These are phyloP conservation scores for Netelia melanura DNA, from an alignment of 2,888 invertebrate species.

Conservation along the genomic window DNA sequence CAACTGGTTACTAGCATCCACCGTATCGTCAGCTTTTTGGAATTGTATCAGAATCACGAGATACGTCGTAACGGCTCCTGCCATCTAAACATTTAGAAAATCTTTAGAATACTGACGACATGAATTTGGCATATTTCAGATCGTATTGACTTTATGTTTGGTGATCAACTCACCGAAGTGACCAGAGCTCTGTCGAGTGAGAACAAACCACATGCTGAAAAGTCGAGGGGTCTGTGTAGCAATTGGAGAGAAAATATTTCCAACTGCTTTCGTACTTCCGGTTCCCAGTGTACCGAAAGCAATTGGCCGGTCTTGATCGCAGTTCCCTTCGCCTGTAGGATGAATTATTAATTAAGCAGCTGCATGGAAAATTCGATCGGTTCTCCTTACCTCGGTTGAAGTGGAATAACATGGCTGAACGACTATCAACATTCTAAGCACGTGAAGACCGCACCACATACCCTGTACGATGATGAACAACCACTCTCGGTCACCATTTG, in stretches of 20 bases:
- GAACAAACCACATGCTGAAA: slow-evolving; percentile 87
- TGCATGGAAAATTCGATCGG: neutral
- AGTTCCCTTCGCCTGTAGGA: slow-evolving; percentile 84
- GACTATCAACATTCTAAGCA: slow-evolving; percentile 86
- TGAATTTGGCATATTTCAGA: neutral
- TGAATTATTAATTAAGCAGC: neutral
- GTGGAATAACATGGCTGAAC: slow-evolving; percentile 88
- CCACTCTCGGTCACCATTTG: slow-evolving; percentile 85
- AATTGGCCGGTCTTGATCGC: slow-evolving; percentile 86
- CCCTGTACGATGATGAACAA: slow-evolving; percentile 86
- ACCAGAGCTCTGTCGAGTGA: slow-evolving; percentile 86
- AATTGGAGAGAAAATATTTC: slow-evolving; percentile 88
- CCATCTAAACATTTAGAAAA: slow-evolving; percentile 84
- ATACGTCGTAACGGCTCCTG: slow-evolving; percentile 87
- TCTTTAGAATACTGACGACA: neutral
- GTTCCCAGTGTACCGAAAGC: slow-evolving; percentile 78
- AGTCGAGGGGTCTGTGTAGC: slow-evolving; percentile 86
- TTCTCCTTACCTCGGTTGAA: slow-evolving; percentile 84
- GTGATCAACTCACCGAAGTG: slow-evolving; percentile 85
- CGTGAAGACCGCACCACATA: slow-evolving; percentile 87
- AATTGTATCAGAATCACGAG: slow-evolving; percentile 88
- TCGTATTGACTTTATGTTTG: neutral
- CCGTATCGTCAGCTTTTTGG: slow-evolving; percentile 86
- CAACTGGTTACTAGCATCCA: slow-evolving; percentile 72
- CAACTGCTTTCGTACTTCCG: slow-evolving; percentile 85